These are phyloP conservation scores for Portevinia maculata DNA, from an alignment of 2,888 invertebrate genomes.

Conservation along the genomic window DNA sequence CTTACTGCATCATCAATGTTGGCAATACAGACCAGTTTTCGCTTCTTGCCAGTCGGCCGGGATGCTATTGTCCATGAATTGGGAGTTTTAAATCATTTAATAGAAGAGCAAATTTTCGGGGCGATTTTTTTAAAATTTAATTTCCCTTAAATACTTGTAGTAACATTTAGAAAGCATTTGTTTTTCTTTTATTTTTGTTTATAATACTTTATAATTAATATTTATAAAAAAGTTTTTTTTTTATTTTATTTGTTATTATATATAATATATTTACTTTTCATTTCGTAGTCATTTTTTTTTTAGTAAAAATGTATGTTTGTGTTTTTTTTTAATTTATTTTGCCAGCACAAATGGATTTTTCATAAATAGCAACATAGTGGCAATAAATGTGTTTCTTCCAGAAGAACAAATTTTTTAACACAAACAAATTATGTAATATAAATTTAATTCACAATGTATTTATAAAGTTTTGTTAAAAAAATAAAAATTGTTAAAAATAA, in stretches of 20 bases:
- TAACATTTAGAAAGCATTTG: slow-evolving; percentile 77
- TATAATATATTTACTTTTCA: slow-evolving; percentile 32
- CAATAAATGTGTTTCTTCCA: slow-evolving; percentile 57
- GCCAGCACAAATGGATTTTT: slow-evolving; percentile 54
- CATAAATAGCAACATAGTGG: slow-evolving; percentile 62
- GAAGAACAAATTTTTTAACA: slow-evolving; percentile 50
- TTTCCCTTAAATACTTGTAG: slow-evolving; percentile 72
- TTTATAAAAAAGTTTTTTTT: slow-evolving; percentile 69
- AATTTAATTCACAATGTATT: slow-evolving; percentile 50
- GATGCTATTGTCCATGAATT: background rate
- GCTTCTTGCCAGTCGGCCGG: no score
- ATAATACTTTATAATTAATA: slow-evolving; percentile 68
- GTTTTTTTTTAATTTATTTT: slow-evolving; percentile 44
- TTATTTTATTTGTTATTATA: slow-evolving; percentile 15
- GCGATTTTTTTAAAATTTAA: slow-evolving; percentile 39
- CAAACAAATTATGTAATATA: slow-evolving; percentile 43
- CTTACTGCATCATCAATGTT: no score
- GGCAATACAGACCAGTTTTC: no score
- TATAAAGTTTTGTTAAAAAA: slow-evolving; percentile 24
- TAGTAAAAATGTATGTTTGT: slow-evolving; percentile 55
- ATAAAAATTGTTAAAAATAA: slow-evolving; percentile 48
- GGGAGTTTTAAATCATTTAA: slow-evolving; percentile 1
- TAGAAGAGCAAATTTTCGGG: slow-evolving; percentile 16
- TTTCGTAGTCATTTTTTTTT: slow-evolving; percentile 63
- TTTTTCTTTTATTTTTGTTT: slow-evolving; percentile 52